Evolutionary conservation across 64 coral and sea anemone genomes (phyloP).

Genomic region (Trachythela sp.): DNA sequence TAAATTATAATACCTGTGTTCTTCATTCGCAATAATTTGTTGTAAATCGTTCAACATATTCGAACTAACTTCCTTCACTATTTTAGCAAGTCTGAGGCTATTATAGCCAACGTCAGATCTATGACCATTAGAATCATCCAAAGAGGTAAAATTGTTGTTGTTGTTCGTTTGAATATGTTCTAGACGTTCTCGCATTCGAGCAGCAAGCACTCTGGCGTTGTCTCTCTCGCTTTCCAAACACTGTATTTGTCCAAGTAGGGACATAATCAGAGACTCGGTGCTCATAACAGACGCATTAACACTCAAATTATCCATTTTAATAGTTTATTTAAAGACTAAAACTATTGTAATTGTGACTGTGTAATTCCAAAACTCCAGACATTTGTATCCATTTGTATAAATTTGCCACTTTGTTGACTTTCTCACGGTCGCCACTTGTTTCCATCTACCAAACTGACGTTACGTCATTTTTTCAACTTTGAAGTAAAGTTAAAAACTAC

Average conservation of each 20-base stretch:
- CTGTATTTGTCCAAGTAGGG: constrained; percentile 11
- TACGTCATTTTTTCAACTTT: too few relatives aligned
- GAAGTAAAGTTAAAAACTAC: too few relatives aligned
- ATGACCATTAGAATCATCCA: not conserved
- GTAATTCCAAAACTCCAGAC: not conserved
- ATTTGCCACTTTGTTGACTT: too few relatives aligned
- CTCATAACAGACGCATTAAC: not conserved
- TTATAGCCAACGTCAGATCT: not conserved
- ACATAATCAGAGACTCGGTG: not conserved
- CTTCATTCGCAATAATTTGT: not conserved
- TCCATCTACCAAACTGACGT: too few relatives aligned
- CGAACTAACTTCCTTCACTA: not conserved
- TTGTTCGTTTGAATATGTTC: not conserved
- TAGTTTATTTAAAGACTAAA: not conserved
- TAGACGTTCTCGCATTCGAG: not conserved
- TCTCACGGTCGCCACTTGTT: too few relatives aligned
- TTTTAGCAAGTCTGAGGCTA: not conserved
- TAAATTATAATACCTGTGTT: not conserved
- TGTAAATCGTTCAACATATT: not conserved
- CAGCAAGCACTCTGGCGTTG: not conserved
- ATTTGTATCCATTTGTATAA: too few relatives aligned
- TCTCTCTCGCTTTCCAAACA: not conserved
- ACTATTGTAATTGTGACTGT: not conserved
- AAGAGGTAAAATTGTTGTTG: not conserved
- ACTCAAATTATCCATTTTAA: not conserved